Conservation (phyloP, 1,140 invertebrate genomes). For the Dendrolimus kikuchii region DNA sequence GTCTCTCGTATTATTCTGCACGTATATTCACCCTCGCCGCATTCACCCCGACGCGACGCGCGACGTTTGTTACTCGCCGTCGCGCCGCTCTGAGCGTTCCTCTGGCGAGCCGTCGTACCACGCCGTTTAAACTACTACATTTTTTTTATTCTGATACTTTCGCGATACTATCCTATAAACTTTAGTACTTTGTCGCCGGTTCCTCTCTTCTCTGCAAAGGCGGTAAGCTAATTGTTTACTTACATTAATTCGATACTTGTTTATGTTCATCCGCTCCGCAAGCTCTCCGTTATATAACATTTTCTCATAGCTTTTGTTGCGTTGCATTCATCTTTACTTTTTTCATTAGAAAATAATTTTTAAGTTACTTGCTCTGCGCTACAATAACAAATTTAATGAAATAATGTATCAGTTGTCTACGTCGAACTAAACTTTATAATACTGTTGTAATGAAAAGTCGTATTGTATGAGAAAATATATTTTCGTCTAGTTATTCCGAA, state of each 20-base stretch:
- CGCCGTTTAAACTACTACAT: constrained; percentile 13
- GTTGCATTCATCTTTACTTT: constrained; percentile 8
- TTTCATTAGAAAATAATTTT: constrained; percentile 14
- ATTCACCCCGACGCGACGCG: constrained; percentile 5
- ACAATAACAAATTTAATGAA: background rate
- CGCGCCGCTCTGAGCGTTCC: constrained; percentile 12
- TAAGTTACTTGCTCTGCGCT: background rate
- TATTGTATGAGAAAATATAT: no score
- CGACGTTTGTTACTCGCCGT: constrained; percentile 10
- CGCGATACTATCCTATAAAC: constrained; percentile 16
- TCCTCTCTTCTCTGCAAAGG: constrained; percentile 26
- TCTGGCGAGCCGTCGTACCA: constrained; percentile 11
- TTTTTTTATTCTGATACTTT: constrained; percentile 6
- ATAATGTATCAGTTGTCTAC: no score
- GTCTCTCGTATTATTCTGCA: constrained; percentile 10
- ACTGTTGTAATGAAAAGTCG: background rate
- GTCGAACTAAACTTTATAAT: background rate
- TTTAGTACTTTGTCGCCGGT: constrained; percentile 22
- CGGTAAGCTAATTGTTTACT: constrained; percentile 44
- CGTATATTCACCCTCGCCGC: constrained; percentile 12
- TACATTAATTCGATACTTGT: constrained; percentile 16
- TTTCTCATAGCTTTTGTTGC: constrained; percentile 10
- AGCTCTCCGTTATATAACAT: constrained; percentile 39
- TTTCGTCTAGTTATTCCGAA: no score
- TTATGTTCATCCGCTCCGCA: constrained; percentile 16